phyloP scores from a whole-genome alignment of 37 sponge, comb jelly and placozoan genomes.

The Spongilla lacustris region DNA sequence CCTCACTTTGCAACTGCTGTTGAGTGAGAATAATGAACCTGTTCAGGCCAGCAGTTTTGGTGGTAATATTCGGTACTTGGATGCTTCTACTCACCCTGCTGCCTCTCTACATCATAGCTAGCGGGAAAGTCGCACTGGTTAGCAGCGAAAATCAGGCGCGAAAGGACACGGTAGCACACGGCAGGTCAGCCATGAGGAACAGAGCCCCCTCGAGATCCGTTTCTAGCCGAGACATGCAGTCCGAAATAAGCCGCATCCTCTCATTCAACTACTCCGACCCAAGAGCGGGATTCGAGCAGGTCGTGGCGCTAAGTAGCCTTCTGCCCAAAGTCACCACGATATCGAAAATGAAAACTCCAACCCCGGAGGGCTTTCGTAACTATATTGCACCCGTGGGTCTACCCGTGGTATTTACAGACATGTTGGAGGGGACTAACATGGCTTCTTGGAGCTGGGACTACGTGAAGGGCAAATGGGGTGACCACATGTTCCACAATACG shows the following conservation, averaged over 20 bases:
- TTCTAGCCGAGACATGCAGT: neutral
- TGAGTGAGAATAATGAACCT: neutral
- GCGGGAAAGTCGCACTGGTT: neutral
- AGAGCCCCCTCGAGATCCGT: neutral
- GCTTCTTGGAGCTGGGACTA: conserved; percentile 81
- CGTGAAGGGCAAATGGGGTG: conserved; percentile 66
- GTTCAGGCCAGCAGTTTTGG: neutral
- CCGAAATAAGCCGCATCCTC: neutral
- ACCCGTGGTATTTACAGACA: conserved; percentile 85
- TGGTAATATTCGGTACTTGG: neutral
- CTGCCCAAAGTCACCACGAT: conserved; percentile 68
- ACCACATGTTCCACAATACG: conserved; percentile 70
- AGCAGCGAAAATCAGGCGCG: neutral
- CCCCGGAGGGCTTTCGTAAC: conserved; percentile 70
- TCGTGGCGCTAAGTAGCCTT: conserved; percentile 62
- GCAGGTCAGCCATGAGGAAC: neutral
- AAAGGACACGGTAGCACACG: neutral
- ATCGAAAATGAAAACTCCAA: conserved; percentile 69
- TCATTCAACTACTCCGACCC: conserved; percentile 2
- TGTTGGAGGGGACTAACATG: conserved; percentile 67
- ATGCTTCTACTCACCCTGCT: neutral
- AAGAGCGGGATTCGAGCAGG: conserved; percentile 65
- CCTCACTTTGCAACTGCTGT: neutral
- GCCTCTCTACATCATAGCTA: neutral
- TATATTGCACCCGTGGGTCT: conserved; percentile 87